phyloP scores from a whole-genome alignment of 2,113 vertebrate species.

The Phasianus colchicus region DNA sequence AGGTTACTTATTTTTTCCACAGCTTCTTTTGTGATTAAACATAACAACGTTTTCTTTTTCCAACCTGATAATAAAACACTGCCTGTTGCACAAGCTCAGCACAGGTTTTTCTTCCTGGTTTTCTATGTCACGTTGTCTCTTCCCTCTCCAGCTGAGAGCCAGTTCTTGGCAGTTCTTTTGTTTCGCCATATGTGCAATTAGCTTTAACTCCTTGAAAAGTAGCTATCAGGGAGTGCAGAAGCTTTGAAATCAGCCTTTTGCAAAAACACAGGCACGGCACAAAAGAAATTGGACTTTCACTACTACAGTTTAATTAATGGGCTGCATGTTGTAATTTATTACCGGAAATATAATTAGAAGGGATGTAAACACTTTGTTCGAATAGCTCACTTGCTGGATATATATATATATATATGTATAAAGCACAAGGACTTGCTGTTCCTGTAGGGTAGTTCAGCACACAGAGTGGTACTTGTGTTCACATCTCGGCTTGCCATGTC shows the following conservation, averaged over 20 bases:
- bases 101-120: background rate
- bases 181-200: background rate
- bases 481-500: background rate
- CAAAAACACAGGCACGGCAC: fast-evolving
- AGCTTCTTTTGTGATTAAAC: background rate
- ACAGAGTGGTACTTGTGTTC: background rate
- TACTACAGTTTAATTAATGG: constrained; percentile 28
- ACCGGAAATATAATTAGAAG: constrained; percentile 5
- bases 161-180: constrained; percentile 31
- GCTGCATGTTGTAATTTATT: background rate
- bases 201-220: background rate
- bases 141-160: background rate
- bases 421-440: background rate
- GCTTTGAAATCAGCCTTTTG: constrained; percentile 2
- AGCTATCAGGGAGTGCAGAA: constrained; percentile 24
- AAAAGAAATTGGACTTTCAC: background rate
- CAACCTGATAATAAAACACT: background rate
- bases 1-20: background rate
- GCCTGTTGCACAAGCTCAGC: background rate
- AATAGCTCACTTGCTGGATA: background rate
- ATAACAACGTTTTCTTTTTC: background rate
- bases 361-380: background rate
- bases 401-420: no score
- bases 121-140: background rate
- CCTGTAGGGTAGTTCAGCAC: background rate